A percentile compares a stretch with the other conserved stretches of the same genome.
Evolutionary conservation across 2,113 vertebrate species (phyloP).

Genomic region (Crotalus horridus): DNA sequence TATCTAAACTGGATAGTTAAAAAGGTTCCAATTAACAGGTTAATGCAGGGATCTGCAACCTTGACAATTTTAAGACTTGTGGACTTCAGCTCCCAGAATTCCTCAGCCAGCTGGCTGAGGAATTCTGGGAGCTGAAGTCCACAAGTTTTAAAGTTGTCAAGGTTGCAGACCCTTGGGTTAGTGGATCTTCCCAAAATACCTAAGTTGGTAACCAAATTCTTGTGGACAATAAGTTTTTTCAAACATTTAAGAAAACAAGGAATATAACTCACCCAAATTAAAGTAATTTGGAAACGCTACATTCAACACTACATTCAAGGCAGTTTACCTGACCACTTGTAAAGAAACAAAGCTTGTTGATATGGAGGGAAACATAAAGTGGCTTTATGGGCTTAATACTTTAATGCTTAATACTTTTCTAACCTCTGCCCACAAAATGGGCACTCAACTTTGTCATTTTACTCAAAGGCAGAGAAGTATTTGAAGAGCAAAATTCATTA

Average conservation of each 20-base stretch:
- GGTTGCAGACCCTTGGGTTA: no score
- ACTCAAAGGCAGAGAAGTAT: constrained; percentile 44
- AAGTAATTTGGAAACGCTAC: constrained; percentile 24
- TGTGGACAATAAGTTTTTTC: not conserved
- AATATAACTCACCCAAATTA: not conserved
- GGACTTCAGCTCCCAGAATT: no score
- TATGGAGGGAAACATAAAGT: not conserved
- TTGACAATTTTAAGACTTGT: no score
- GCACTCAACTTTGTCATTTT: not conserved
- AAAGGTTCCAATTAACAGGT: not conserved
- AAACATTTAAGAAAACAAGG: not conserved
- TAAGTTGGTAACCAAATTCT: constrained; percentile 11
- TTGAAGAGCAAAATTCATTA: constrained; percentile 52
- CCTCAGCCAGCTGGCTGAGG: no score
- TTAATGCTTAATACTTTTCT: not conserved
- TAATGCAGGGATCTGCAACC: no score
- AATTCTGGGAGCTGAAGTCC: no score
- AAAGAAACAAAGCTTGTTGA: not conserved
- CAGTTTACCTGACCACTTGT: not conserved
- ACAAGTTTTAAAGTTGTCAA: no score
- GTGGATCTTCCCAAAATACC: constrained; percentile 21
- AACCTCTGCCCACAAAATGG: not conserved
- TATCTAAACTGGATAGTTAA: not conserved
- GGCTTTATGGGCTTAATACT: not conserved
- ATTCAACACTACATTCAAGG: constrained; percentile 7